Conservation (phyloP, 2,888 invertebrate species). For the Meandrusa payeni region DNA sequence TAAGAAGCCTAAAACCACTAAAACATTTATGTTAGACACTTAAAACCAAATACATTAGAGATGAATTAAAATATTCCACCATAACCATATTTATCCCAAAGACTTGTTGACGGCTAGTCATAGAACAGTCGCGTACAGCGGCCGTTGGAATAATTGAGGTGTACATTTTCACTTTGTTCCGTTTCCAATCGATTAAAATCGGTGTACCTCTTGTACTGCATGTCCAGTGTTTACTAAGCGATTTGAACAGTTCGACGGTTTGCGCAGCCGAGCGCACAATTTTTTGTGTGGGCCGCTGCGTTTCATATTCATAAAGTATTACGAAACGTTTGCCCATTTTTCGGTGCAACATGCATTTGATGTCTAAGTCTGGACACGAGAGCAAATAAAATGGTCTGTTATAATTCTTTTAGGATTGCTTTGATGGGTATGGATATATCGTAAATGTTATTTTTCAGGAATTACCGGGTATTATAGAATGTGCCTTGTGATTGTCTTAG, state of each 20-base stretch:
- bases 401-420: not conserved
- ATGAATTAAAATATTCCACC: constrained; percentile 1
- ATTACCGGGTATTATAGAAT: too few species aligned
- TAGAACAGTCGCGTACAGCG: constrained; percentile 72
- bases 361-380: not conserved
- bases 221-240: constrained; percentile 79
- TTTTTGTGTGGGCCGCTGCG: constrained; percentile 41
- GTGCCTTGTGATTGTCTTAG: too few species aligned
- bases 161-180: constrained; percentile 81
- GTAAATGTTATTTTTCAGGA: too few species aligned
- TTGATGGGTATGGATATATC: too few species aligned
- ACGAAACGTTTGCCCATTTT: constrained; percentile 17
- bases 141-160: constrained; percentile 78
- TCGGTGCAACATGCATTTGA: constrained; percentile 5
- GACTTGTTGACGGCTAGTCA: constrained; percentile 62
- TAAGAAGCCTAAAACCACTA: too few species aligned
- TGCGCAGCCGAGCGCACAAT: constrained; percentile 52
- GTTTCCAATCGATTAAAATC: constrained; percentile 80
- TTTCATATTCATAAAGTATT: constrained; percentile 25
- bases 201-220: constrained; percentile 75
- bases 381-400: not conserved
- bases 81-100: too few species aligned
- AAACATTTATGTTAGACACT: too few species aligned
- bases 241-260: constrained; percentile 75
- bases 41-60: too few species aligned